Conservation (phyloP, 2,797 vertebrate species). For the Megaceryle alcyon region DNA sequence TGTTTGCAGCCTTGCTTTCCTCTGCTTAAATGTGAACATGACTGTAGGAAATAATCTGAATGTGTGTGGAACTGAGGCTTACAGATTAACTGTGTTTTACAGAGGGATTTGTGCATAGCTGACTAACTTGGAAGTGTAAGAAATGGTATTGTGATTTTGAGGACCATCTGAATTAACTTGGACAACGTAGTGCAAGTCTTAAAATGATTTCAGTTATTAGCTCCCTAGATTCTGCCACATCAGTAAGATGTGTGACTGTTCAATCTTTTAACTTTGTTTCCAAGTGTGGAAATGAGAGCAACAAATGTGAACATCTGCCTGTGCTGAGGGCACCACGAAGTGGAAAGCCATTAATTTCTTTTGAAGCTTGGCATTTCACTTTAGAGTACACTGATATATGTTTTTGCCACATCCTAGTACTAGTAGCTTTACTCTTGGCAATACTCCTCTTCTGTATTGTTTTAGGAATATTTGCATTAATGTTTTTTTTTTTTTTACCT, state of each 20-base stretch:
- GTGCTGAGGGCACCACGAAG: neutral
- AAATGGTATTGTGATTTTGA: neutral
- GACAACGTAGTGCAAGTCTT: neutral
- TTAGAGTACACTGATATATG: rapidly evolving
- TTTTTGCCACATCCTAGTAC: neutral
- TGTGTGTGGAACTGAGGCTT: neutral
- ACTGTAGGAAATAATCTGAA: neutral
- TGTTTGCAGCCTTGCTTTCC: neutral
- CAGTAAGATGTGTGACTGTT: neutral
- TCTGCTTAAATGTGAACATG: neutral
- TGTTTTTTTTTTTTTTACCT: too few species aligned
- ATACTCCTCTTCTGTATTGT: neutral
- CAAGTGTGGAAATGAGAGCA: rapidly evolving
- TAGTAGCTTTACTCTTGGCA: neutral
- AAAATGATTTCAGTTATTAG: neutral
- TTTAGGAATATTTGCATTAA: neutral
- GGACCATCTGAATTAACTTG: neutral
- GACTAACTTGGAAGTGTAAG: neutral
- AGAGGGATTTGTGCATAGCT: neutral
- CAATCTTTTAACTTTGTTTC: neutral
- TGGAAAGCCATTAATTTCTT: neutral
- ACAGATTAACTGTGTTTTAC: neutral
- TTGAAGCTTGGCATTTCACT: neutral
- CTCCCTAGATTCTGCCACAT: neutral
- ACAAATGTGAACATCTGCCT: rapidly evolving